Evolutionary conservation across 1,140 invertebrate genomes (phyloP).

Genomic region (Drosophila bifasciata): DNA sequence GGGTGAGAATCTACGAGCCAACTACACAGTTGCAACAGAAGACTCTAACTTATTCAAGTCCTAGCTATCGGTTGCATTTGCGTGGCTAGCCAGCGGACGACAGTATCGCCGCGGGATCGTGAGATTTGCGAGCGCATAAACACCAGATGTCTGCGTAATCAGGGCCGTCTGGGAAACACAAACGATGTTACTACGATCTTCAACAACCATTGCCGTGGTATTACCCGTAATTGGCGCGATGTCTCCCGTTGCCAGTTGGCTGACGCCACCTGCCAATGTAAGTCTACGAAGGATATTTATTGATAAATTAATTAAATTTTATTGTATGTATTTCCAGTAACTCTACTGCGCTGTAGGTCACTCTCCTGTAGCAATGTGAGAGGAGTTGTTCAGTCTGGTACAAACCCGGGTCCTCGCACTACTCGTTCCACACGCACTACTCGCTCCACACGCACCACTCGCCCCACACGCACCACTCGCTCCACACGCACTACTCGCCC

Average conservation of each 20-base stretch:
- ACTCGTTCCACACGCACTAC: too few relatives aligned
- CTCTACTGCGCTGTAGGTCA: too few relatives aligned
- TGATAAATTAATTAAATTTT: too few relatives aligned
- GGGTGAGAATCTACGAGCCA: slow-evolving; percentile 33
- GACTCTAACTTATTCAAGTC: neutral
- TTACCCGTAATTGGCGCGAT: slow-evolving; percentile 15
- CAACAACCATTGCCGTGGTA: slow-evolving; percentile 27
- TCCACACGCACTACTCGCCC: too few relatives aligned
- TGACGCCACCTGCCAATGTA: slow-evolving; percentile 43
- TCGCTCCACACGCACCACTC: too few relatives aligned
- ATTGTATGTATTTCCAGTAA: too few relatives aligned
- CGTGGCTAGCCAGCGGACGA: slow-evolving; percentile 24
- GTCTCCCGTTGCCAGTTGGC: slow-evolving; percentile 51
- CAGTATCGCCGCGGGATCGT: neutral
- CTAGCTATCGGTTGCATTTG: slow-evolving; percentile 48
- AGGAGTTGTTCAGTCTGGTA: too few relatives aligned
- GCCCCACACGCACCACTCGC: too few relatives aligned
- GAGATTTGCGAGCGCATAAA: slow-evolving; percentile 18
- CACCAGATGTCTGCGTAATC: slow-evolving; percentile 6
- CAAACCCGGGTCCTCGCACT: too few relatives aligned
- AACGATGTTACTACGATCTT: slow-evolving; percentile 37
- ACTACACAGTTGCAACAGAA: too few relatives aligned
- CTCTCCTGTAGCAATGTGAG: too few relatives aligned
- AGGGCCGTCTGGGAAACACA: slow-evolving; percentile 15
- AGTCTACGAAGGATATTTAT: slow-evolving; percentile 6